Evolutionary conservation across 2,797 vertebrate species (phyloP), one percentile per base, ranked within the genome.

Genomic region (Arrhamphus sclerolepis): DNA sequence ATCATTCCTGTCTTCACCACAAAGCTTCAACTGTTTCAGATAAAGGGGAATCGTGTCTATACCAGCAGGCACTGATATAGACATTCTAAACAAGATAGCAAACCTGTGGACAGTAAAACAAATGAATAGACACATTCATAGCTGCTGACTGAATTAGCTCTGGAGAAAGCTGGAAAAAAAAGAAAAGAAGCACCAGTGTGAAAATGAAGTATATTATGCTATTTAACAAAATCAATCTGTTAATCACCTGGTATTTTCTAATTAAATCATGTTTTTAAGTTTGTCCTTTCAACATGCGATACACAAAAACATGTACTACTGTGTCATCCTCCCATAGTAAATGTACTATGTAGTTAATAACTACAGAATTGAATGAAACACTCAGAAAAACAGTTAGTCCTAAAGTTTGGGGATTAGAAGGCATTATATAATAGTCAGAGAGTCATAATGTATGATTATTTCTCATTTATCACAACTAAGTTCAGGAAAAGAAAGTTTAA

Each of bases 371-470:
- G 19, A 34, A 72, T 0, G n/a, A 53, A 67, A 59, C 16, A 52
- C 14, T 7, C 2, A 9, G 13, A 60, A 61, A 65, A 42, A 56
- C 22, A 62, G 13, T 3, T 14, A 62, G 13, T 3, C 14, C 54
- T 17, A 46, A 74, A 21, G 47, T 70, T 55, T 16, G 60, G 47
- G 41, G 50, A 26, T 59, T 48, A 67, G 49, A 59, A 40, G 19
- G 52, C 47, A 20, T 46, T 63, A 26, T 44, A 43, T 68, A 78
- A 44, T 28, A 66, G 28, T 7, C 29, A 6, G 19, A 28, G 43
- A 67, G 49, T 59, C 54, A 68, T 46, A 53, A 34, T 54, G 39
- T 50, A 4, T 72, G 31, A 38, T 50, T 53, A 70, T 62, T 41
- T 60, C 46, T 7, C 24, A 66, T 59, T 62, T 54, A 62, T 53